Base-by-base conservation (phyloP, 1,140 invertebrate species). In the Adoxophyes honmai region DNA sequence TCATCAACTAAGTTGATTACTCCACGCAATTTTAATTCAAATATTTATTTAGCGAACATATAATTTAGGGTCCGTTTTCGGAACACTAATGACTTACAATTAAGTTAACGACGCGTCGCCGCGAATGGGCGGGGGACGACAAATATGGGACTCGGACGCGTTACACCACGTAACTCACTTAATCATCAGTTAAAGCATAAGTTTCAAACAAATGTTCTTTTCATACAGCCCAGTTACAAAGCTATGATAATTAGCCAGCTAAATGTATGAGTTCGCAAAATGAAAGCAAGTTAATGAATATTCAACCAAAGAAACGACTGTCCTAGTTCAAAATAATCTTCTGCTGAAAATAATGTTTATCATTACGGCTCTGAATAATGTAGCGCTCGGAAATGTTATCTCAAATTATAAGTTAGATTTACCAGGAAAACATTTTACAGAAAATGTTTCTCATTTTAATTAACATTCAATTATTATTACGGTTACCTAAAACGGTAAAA, bases 11-110 rank as follows among this genome's bases (percentile, higher is more conserved):
- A 4, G 36, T 38, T 38, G 36, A 48, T 1, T 48, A 48, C n/a
- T 36, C 21, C 18, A 48, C 42, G 16, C 42, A 28, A 48, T 48
- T 48, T 48, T 48, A 48, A 48, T 48, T 48, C 42, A 48, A 21
- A 48, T 18, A 48, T 48, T 48, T 48, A 48, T 18, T 48, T 48
- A 33, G 42, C 21, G 10, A 28, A 13, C 42, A 4, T 44, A 18
- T 44, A 18, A 11, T 44, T 11, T n/a, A 28, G 6, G 21, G 21
- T 28, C 21, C 21, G 21, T 28, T 28, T 28, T 28, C 21, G 21
- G 42, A 18, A 48, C n/a, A 33, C 18, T 48, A 48, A 48, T 48
- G 42, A 48, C 42, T 13, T 9, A 48, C 42, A 48, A 33, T 48
- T 18, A 48, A 48, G 42, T 18, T 48, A 48, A 48, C 42, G 42